These are phyloP conservation scores for Protobothrops mucrosquamatus DNA, from an alignment of 2,113 vertebrate genomes.

Conservation along the genomic window DNA sequence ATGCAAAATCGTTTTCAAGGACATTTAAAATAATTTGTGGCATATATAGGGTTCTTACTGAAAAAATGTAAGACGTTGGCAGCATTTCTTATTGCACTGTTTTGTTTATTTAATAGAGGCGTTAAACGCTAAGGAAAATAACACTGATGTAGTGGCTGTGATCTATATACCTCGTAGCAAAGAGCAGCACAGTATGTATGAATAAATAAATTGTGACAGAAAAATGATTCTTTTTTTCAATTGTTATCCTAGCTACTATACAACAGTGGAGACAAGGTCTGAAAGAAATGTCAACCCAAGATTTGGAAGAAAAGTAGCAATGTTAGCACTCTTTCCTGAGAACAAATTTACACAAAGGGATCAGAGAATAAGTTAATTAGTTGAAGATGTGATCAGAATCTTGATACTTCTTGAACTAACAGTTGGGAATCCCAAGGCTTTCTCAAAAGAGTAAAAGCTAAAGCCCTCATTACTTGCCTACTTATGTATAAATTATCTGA, in stretches of 20 bases:
- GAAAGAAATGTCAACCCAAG: constrained; percentile 26
- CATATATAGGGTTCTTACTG: neutral
- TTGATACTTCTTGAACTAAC: neutral
- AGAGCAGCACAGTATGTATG: neutral
- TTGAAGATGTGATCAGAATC: neutral
- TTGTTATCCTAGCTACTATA: constrained; percentile 3
- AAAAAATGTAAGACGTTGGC: neutral
- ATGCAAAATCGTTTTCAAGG: neutral
- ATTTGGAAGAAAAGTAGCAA: constrained; percentile 5
- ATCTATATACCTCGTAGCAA: neutral
- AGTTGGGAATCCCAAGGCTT: neutral
- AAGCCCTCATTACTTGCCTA: neutral
- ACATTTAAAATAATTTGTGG: neutral
- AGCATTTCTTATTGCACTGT: neutral
- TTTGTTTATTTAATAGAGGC: neutral
- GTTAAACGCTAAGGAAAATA: neutral
- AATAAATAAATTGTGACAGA: constrained; percentile 18
- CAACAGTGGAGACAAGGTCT: neutral
- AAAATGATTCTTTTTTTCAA: neutral
- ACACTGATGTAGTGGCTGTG: neutral
- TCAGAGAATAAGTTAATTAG: constrained; percentile 1
- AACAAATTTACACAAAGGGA: neutral
- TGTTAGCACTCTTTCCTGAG: neutral
- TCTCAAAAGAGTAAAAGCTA: neutral
- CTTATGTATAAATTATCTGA: neutral